Conservation (phyloP, 2,797 vertebrate genomes). For the Petrocephalus schoutedeni region DNA sequence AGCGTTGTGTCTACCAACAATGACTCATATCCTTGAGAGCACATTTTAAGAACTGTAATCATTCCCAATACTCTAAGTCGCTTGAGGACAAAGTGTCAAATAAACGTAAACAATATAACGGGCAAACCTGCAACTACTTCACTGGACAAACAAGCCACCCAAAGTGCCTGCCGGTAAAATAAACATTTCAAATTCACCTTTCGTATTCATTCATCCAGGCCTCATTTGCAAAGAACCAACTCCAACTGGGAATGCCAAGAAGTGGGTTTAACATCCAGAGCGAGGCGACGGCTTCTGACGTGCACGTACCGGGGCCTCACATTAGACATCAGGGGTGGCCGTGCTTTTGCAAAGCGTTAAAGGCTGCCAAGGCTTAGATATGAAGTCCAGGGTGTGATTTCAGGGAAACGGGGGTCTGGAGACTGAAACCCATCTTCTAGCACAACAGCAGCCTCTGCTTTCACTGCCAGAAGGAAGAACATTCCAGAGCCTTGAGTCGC, state of each 20-base stretch:
- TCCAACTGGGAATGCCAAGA: background rate
- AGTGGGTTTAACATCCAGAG: background rate
- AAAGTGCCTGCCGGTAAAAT: background rate
- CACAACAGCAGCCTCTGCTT: background rate
- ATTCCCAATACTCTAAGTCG: background rate
- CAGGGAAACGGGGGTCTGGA: background rate
- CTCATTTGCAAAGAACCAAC: background rate
- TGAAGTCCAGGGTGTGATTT: background rate
- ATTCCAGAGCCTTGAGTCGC: background rate
- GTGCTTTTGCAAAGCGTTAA: background rate
- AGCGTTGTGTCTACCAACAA: background rate
- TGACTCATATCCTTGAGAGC: background rate
- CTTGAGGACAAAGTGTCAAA: background rate
- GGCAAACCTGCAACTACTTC: background rate
- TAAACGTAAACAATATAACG: background rate
- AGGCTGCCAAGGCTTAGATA: background rate
- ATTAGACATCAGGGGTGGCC: background rate
- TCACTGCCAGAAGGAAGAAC: background rate
- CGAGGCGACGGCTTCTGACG: background rate
- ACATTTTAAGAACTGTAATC: background rate
- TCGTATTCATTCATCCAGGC: background rate
- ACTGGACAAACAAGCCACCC: background rate
- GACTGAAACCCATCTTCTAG: background rate
- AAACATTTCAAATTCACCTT: background rate
- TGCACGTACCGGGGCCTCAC: background rate